Conservation (phyloP, 2,797 vertebrate genomes). For the Amphiprion clarkii region DNA sequence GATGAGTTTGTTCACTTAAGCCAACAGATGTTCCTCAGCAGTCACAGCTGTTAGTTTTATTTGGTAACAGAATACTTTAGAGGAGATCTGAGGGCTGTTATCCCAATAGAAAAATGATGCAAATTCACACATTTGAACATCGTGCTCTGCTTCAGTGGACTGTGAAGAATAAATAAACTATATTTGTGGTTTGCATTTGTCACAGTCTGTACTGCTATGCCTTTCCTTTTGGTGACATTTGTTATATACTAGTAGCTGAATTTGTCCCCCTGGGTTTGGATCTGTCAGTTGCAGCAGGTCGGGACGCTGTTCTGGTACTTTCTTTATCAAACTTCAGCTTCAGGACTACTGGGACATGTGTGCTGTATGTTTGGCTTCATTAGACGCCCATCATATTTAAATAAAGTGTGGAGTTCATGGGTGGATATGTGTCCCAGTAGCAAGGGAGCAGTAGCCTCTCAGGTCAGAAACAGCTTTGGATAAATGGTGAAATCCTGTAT, state of each 20-base stretch:
- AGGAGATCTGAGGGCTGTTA: conserved; percentile 33
- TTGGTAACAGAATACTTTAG: conserved; percentile 35
- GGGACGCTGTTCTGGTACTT: conserved; percentile 19
- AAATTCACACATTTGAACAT: conserved; percentile 28
- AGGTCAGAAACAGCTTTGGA: conserved; percentile 47
- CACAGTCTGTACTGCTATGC: conserved; percentile 1
- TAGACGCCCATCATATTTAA: conserved; percentile 42
- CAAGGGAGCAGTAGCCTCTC: conserved; percentile 47
- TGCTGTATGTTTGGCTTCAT: conserved; percentile 38
- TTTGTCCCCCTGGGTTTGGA: conserved; percentile 15
- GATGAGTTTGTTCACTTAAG: conserved; percentile 52
- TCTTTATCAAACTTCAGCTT: conserved; percentile 27
- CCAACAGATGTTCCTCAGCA: conserved; percentile 62
- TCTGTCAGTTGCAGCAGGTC: conserved; percentile 26
- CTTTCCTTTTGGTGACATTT: conserved; percentile 38
- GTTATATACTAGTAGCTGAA: conserved; percentile 10
- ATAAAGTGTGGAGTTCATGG: conserved; percentile 8
- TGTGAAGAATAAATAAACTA: conserved; percentile 18
- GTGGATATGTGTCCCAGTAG: conserved; percentile 37
- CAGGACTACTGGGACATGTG: conserved; percentile 13
- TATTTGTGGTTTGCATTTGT: conserved; percentile 28
- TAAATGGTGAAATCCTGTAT: conserved; percentile 61
- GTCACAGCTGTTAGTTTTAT: conserved; percentile 58
- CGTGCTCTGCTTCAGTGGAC: conserved; percentile 28
- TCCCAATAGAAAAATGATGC: conserved; percentile 9